Conservation (phyloP, 2,797 vertebrate species). For the Sphaeramia orbicularis region DNA sequence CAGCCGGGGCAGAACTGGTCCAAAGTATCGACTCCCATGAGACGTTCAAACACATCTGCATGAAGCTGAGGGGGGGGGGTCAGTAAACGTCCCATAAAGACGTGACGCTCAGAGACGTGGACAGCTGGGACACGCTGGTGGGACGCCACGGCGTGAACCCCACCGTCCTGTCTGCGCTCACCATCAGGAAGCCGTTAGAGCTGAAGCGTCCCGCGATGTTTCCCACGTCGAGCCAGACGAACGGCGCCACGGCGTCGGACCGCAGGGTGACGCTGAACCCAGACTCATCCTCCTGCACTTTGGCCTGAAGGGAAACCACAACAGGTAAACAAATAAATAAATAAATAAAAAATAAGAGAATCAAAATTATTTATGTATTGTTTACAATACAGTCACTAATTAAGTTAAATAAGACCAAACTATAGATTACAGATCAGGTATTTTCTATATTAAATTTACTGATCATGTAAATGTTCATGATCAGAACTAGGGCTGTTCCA, state of each 20-base stretch:
- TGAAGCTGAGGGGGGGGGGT: slow-evolving; percentile 53
- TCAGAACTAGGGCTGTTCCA: too few species aligned
- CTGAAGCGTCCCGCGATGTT: slow-evolving; percentile 89
- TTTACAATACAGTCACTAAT: not conserved
- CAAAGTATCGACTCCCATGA: too few species aligned
- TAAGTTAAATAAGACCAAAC: not conserved
- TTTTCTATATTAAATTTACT: too few species aligned
- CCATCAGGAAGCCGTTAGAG: slow-evolving; percentile 95
- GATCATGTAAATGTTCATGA: too few species aligned
- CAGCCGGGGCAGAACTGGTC: too few species aligned
- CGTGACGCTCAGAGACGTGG: slow-evolving; percentile 84
- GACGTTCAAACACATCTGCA: too few species aligned
- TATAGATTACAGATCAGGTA: too few species aligned
- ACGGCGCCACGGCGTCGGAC: slow-evolving; percentile 87
- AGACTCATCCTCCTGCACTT: slow-evolving; percentile 74
- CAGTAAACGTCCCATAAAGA: slow-evolving; percentile 88
- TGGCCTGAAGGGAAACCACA: slow-evolving; percentile 78
- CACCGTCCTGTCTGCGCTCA: slow-evolving; percentile 78
- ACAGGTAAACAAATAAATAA: not conserved
- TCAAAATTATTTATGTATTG: not conserved
- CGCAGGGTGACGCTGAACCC: slow-evolving; percentile 82
- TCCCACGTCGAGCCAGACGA: slow-evolving; percentile 93
- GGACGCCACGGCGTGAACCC: slow-evolving; percentile 86
- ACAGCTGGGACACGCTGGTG: slow-evolving; percentile 83
- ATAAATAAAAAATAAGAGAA: too few species aligned